phyloP scores from a whole-genome alignment of 2,797 vertebrate species.

The Linurgus olivaceus region DNA sequence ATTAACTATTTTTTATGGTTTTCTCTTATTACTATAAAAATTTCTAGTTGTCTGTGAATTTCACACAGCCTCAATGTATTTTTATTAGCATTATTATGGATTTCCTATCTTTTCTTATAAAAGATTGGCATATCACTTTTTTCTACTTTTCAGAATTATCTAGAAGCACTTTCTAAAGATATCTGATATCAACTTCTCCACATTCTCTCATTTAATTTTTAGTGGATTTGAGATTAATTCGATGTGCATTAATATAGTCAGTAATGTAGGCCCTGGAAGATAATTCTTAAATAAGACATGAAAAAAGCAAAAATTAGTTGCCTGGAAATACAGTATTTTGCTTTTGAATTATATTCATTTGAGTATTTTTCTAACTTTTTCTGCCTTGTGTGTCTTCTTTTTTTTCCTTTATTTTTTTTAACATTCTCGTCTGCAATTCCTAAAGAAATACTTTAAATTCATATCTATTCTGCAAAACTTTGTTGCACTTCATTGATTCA shows the following conservation, averaged over 20 bases:
- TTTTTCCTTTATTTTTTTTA: background rate
- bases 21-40: background rate
- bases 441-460: background rate
- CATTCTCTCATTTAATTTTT: background rate
- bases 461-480: background rate
- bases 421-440: background rate
- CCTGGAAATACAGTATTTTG: background rate
- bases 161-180: background rate
- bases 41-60: background rate
- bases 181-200: background rate
- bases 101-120: background rate
- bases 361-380: background rate
- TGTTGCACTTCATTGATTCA: background rate
- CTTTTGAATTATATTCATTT: background rate
- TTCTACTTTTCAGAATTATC: background rate
- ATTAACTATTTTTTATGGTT: background rate
- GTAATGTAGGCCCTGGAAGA: background rate
- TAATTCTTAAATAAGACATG: background rate
- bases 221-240: background rate
- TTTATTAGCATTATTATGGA: background rate
- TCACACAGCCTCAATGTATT: background rate
- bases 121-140: background rate
- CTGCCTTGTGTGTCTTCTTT: background rate
- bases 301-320: background rate
- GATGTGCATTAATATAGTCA: background rate